Evolutionary conservation across 2,888 invertebrate genomes (phyloP).

Genomic region (Caenorhabditis sp.): DNA sequence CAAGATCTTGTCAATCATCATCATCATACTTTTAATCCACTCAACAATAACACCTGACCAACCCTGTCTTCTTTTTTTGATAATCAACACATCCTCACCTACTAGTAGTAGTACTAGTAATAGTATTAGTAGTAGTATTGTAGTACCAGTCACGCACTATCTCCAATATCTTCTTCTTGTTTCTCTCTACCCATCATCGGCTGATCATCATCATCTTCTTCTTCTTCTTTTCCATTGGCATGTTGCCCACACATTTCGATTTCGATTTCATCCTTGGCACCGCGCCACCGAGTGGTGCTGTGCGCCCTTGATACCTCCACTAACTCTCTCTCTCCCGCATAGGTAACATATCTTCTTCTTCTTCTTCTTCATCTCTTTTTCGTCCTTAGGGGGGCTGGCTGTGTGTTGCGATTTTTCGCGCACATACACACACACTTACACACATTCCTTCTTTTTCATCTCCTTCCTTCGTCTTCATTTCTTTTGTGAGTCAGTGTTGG

Average conservation of each 20-base stretch:
- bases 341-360: neutral
- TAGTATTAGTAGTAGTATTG: neutral
- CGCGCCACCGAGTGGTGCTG: constrained; percentile 38
- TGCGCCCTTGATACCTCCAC: constrained; percentile 1
- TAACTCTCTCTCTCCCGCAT: neutral
- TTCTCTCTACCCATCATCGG: neutral
- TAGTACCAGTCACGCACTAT: neutral
- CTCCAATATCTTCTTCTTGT: neutral
- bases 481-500: too few relatives aligned
- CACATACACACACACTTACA: too few relatives aligned
- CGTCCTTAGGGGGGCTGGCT: too few relatives aligned
- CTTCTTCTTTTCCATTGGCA: too few relatives aligned
- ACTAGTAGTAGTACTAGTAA: neutral
- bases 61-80: too few relatives aligned
- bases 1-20: too few relatives aligned
- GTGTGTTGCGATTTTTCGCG: too few relatives aligned
- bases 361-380: neutral
- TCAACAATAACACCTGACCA: too few relatives aligned
- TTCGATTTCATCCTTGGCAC: constrained; percentile 28
- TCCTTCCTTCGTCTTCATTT: neutral
- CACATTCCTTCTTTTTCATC: constrained; percentile 1
- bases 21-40: too few relatives aligned
- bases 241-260: neutral
- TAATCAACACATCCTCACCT: too few relatives aligned
- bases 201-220: neutral